These are phyloP conservation scores for Venturia canescens DNA, from an alignment of 1,140 invertebrate species.

Conservation along the genomic window DNA sequence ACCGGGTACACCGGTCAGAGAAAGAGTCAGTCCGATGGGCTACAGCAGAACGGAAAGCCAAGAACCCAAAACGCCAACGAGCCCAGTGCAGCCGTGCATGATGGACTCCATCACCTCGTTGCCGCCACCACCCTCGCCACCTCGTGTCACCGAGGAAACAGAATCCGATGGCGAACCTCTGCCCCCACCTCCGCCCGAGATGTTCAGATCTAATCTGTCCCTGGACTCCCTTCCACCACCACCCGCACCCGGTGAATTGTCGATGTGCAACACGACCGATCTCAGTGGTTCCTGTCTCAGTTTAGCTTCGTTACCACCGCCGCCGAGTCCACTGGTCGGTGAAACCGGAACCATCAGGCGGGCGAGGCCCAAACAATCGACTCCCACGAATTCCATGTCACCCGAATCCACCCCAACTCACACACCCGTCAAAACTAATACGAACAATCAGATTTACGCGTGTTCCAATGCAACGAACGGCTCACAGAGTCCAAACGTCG, in stretches of 20 bases:
- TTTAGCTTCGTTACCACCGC: constrained; percentile 82
- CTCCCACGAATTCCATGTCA: constrained; percentile 70
- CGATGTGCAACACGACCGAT: constrained; percentile 78
- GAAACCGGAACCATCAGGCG: constrained; percentile 76
- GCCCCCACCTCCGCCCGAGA: constrained; percentile 80
- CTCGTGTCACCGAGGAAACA: constrained; percentile 69
- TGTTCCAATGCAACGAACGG: constrained; percentile 46
- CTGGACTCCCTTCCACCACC: constrained; percentile 87
- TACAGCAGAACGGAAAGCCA: constrained; percentile 69
- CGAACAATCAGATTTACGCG: constrained; percentile 50
- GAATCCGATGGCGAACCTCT: constrained; percentile 74
- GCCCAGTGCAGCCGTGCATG: constrained; percentile 74
- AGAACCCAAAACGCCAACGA: constrained; percentile 72
- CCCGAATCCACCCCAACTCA: constrained; percentile 58
- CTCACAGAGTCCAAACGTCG: constrained; percentile 46
- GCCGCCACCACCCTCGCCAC: constrained; percentile 79
- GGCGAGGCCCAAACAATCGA: constrained; percentile 71
- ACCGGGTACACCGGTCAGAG: constrained; percentile 76
- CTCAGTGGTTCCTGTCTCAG: constrained; percentile 83
- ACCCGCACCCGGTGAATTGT: constrained; percentile 83
- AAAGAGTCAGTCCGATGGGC: constrained; percentile 73
- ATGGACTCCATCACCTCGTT: constrained; percentile 78
- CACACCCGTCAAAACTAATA: constrained; percentile 46
- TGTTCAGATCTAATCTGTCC: constrained; percentile 86
- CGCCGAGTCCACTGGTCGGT: constrained; percentile 76